Evolutionary conservation across 1,140 invertebrate species (phyloP).

Genomic region (Sycobia sp.): DNA sequence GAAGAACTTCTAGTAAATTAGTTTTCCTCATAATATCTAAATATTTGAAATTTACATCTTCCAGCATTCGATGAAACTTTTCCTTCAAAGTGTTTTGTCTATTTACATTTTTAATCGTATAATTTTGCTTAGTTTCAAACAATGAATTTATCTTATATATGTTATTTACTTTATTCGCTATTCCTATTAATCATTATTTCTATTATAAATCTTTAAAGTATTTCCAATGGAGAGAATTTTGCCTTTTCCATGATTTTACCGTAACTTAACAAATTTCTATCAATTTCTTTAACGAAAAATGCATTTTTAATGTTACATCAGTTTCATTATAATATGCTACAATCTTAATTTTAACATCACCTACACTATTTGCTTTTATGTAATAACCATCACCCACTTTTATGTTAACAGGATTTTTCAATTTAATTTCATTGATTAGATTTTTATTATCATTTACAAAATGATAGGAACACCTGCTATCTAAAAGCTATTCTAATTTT

Average conservation of each 20-base stretch:
- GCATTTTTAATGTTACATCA: neutral
- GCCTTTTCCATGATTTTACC: constrained; percentile 14
- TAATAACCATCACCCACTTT: constrained; percentile 6
- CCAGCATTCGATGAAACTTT: constrained; percentile 9
- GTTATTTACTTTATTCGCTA: constrained; percentile 17
- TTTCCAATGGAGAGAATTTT: constrained; percentile 32
- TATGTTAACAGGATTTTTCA: constrained; percentile 1
- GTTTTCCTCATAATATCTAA: constrained; percentile 1
- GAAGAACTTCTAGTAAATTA: constrained; percentile 3
- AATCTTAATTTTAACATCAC: no score
- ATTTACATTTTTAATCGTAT: neutral
- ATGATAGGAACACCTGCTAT: constrained; percentile 2
- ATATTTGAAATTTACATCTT: constrained; percentile 16
- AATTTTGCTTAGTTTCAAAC: neutral
- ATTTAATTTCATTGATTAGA: no score
- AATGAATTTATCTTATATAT: constrained; percentile 16
- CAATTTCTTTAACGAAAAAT: constrained; percentile 14
- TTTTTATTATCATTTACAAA: constrained; percentile 1
- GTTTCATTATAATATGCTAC: neutral
- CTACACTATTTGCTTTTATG: no score
- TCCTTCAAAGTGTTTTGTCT: neutral
- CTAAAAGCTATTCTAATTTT: neutral
- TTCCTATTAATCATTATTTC: constrained; percentile 28
- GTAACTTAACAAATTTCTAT: neutral
- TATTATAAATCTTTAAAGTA: constrained; percentile 29